phyloP scores from a whole-genome alignment of 2,888 invertebrate species.

The Leptinotarsa juncta region DNA sequence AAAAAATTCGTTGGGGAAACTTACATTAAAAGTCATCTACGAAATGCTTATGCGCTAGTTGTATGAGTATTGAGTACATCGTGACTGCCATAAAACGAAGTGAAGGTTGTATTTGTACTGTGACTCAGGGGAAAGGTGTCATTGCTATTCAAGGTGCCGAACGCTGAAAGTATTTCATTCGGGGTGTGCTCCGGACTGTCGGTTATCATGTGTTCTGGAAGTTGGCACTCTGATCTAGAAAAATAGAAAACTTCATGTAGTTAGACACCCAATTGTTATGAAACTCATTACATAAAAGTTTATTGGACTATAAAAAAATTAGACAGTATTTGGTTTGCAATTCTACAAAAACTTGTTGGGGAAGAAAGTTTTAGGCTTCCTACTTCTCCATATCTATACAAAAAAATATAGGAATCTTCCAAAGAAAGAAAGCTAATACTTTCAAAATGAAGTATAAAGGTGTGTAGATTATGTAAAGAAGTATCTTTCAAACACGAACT shows the following conservation, averaged over 20 bases:
- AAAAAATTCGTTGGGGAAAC: conserved; percentile 22
- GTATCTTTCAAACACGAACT: too few species aligned
- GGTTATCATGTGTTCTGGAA: conserved; percentile 62
- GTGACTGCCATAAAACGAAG: conserved; percentile 70
- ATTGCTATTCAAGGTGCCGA: conserved; percentile 66
- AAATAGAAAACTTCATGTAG: conserved; percentile 1
- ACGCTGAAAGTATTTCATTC: conserved; percentile 63
- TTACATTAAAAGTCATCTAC: conserved; percentile 6
- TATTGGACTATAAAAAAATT: too few species aligned
- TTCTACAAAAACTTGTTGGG: too few species aligned
- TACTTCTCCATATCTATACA: too few species aligned
- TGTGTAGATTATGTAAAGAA: too few species aligned
- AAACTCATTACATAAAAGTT: too few species aligned
- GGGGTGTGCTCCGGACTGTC: conserved; percentile 61
- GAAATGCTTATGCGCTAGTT: conserved; percentile 51
- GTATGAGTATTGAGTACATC: conserved; percentile 59
- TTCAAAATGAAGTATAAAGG: too few species aligned
- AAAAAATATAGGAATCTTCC: too few species aligned
- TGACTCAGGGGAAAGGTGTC: conserved; percentile 67
- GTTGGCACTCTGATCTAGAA: conserved; percentile 59
- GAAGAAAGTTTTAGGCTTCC: too few species aligned
- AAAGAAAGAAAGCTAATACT: too few species aligned
- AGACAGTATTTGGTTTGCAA: too few species aligned
- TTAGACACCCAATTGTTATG: too few species aligned
- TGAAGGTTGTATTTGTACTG: conserved; percentile 70